Evolutionary conservation across 2,888 invertebrate species (phyloP), one percentile per base, ranked within the genome.

Genomic region (Lomographa bimaculata): DNA sequence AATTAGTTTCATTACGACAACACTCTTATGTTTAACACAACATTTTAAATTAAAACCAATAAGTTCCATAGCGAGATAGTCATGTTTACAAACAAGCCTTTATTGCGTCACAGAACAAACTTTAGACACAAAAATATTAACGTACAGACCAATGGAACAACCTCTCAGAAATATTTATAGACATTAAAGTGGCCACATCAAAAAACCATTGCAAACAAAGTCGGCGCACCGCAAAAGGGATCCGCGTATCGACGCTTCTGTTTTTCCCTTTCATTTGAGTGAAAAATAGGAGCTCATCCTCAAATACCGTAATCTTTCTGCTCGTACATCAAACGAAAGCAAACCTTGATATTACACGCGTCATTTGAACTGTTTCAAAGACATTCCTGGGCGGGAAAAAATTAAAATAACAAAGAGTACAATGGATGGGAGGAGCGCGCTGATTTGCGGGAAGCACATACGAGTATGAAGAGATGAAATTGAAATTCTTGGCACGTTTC

Each of bases 311-410:
- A 76, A 85, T 84, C 83, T 84, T 81, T 67, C 59, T 20, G 30
- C 29, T 35, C 41, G 25, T 64, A 86, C 84, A 85, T 86, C 85
- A 86, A 87, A 86, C 83, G 72, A 71, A 65, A 61, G 71, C 43
- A 77, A 79, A 76, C 74, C 77, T 78, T 78, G 73, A 82, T 85
- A 85, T 87, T 86, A 82, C 84, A 86, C 79, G 84, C 86, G 69
- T 86, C 86, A 87, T 87, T 87, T 85, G 79, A 85, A 75, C 74
- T 73, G 73, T 80, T 73, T 86, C 87, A 87, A 87, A 89, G 87
- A 89, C 83, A 87, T 89, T 87, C 89, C 75, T 54, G 50, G 54
- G 41, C 50, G 64, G 66, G 72, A 75, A 87, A 85, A 89, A 86
- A 86, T 82, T 83, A 83, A 86, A 86, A 87, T 84, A 85, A 87